phyloP scores from a whole-genome alignment of 2,888 invertebrate genomes.

The Cerastis rubricosa region DNA sequence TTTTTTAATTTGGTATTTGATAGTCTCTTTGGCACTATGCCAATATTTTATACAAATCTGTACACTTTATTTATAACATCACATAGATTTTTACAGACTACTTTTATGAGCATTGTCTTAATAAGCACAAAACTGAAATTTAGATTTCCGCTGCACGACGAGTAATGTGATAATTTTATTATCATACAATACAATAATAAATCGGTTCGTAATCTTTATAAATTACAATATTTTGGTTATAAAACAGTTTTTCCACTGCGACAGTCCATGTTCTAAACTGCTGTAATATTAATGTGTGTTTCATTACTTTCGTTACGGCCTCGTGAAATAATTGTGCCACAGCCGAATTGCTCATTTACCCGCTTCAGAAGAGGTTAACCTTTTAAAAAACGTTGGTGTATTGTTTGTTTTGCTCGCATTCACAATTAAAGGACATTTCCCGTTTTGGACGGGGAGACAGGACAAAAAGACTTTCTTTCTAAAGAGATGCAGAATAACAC shows the following conservation, averaged over 20 bases:
- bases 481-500: conserved; percentile 10
- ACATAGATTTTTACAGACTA: conserved; percentile 56
- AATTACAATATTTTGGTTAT: conserved; percentile 3
- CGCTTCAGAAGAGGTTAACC: conserved; percentile 44
- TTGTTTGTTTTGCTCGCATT: conserved; percentile 46
- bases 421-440: conserved; percentile 32
- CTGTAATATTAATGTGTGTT: conserved; percentile 22
- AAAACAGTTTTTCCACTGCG: conserved; percentile 6
- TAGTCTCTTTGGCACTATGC: conserved; percentile 56
- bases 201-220: neutral
- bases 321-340: conserved; percentile 51
- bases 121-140: conserved; percentile 17
- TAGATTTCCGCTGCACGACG: neutral
- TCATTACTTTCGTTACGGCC: conserved; percentile 17
- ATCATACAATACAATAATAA: conserved; percentile 19
- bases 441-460: conserved; percentile 5
- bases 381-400: conserved; percentile 21
- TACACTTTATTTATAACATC: conserved; percentile 56
- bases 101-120: conserved; percentile 41
- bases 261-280: conserved; percentile 18
- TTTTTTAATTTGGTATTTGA: conserved; percentile 4
- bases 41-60: conserved; percentile 33
- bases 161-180: conserved; percentile 32
- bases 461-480: conserved; percentile 25
- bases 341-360: conserved; percentile 48